Conservation (phyloP, 2,797 vertebrate genomes). For the Alcedo quadribrachys region DNA sequence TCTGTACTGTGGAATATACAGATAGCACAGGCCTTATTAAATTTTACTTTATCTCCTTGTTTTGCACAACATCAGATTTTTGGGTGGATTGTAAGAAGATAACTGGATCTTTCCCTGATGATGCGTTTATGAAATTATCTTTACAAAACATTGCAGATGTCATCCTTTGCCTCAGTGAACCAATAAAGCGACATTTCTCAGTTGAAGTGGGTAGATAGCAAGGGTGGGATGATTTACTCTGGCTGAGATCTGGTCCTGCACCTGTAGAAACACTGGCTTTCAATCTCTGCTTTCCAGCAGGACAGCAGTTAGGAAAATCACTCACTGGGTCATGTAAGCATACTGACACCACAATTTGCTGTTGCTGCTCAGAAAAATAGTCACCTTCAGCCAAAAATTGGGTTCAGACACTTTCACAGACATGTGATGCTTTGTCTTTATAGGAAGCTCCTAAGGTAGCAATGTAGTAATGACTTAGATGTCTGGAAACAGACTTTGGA, state of each 20-base stretch:
- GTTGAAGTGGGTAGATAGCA: neutral
- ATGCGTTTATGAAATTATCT: neutral
- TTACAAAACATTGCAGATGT: neutral
- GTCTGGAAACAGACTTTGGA: constrained; percentile 28
- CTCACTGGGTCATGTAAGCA: constrained; percentile 1
- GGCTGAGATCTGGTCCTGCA: constrained; percentile 25
- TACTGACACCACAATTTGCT: constrained; percentile 61
- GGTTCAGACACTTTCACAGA: constrained; percentile 9
- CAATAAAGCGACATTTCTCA: neutral
- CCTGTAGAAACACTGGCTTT: constrained; percentile 25
- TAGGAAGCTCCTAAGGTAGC: neutral
- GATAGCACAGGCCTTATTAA: neutral
- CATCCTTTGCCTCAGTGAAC: constrained; percentile 4
- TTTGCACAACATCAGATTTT: neutral
- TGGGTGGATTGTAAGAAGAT: neutral
- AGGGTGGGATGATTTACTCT: constrained; percentile 22
- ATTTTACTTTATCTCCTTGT: neutral
- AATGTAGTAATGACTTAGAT: constrained; percentile 31
- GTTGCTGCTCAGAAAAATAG: constrained; percentile 54
- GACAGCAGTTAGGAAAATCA: constrained; percentile 21
- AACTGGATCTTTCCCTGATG: neutral
- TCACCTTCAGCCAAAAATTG: constrained; percentile 54
- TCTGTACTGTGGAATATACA: neutral
- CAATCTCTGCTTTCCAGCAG: constrained; percentile 25
- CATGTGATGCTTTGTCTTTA: constrained; percentile 45